These are phyloP conservation scores for Aptenodytes patagonicus DNA, from an alignment of 2,113 vertebrate genomes.

Conservation along the genomic window DNA sequence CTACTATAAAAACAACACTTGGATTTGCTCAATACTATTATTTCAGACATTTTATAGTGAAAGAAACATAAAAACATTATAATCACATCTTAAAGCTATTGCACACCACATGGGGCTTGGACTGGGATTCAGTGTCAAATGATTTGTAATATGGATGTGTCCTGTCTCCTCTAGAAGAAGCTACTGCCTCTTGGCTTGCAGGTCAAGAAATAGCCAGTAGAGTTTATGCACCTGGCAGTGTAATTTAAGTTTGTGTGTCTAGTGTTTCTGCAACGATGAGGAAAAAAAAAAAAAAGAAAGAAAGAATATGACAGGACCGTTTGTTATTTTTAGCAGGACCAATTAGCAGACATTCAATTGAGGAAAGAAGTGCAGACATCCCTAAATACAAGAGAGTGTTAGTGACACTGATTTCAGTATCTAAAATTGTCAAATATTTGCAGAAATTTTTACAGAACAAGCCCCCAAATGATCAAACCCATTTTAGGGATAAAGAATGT, in stretches of 20 bases:
- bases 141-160: neutral
- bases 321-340: neutral
- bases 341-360: neutral
- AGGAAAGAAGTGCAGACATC: neutral
- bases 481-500: neutral
- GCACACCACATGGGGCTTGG: neutral
- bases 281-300: neutral
- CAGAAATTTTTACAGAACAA: neutral
- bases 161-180: neutral
- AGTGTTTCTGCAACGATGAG: neutral
- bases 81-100: neutral
- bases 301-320: neutral
- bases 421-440: neutral
- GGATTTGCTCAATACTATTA: neutral
- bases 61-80: neutral
- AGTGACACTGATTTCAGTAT: neutral
- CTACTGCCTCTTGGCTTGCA: neutral
- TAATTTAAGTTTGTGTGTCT: neutral
- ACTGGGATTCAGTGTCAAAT: neutral
- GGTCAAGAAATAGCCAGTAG: neutral
- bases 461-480: neutral
- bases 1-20: neutral
- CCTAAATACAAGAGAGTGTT: neutral
- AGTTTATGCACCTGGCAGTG: neutral
- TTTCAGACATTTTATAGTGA: neutral